Evolutionary conservation across 1,140 invertebrate species (phyloP).

Genomic region (Branchinecta lynchi): DNA sequence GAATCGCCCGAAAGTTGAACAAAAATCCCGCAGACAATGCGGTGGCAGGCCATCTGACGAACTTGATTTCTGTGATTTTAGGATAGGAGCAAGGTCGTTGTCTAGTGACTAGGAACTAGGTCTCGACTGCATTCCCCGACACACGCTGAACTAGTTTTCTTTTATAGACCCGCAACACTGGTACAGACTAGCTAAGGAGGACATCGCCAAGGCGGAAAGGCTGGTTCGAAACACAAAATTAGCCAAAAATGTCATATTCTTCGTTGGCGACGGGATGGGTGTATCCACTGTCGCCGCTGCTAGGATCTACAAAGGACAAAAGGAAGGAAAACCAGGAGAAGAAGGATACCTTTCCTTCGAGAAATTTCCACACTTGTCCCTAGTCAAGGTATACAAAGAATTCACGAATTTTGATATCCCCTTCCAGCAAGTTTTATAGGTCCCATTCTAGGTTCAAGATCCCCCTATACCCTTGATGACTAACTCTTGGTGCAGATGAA

Average conservation of each 20-base stretch:
- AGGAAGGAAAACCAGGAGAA: slow-evolving; percentile 39
- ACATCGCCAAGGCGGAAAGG: slow-evolving; percentile 28
- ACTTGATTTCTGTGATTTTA: too few relatives aligned
- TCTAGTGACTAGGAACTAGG: too few relatives aligned
- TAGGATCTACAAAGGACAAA: slow-evolving; percentile 50
- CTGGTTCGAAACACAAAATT: slow-evolving; percentile 22
- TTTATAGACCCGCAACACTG: slow-evolving; percentile 23
- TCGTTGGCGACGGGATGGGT: slow-evolving; percentile 89
- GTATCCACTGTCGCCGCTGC: slow-evolving; percentile 70
- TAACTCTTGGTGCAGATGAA: too few relatives aligned
- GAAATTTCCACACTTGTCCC: slow-evolving; percentile 60
- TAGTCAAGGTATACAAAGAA: slow-evolving; percentile 51
- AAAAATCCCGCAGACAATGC: too few relatives aligned
- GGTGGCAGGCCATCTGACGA: too few relatives aligned
- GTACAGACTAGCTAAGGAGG: slow-evolving; percentile 22
- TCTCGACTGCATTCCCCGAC: not conserved
- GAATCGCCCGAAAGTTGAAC: too few relatives aligned
- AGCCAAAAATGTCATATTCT: slow-evolving; percentile 80
- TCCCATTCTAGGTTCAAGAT: too few relatives aligned
- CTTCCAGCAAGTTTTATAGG: too few relatives aligned
- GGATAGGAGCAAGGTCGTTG: too few relatives aligned
- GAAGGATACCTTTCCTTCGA: slow-evolving; percentile 56
- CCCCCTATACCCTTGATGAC: too few relatives aligned
- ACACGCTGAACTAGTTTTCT: slow-evolving; percentile 1
- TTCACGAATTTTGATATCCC: too few relatives aligned